Evolutionary conservation across 2,797 vertebrate species (phyloP).

Genomic region (Cercopithecus hamlyni): DNA sequence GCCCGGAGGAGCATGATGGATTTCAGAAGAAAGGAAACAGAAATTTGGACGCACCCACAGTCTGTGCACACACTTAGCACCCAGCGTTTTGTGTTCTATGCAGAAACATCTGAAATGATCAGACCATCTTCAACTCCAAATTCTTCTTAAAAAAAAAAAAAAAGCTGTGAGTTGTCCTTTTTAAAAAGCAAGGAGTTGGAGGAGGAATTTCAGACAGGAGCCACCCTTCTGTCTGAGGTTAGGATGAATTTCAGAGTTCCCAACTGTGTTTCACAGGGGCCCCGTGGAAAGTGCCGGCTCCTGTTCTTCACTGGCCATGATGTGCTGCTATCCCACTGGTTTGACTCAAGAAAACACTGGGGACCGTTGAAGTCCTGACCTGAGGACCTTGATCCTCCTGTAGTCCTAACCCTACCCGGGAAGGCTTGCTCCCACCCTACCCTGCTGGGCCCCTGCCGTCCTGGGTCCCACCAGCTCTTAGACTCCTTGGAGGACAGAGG

Average conservation of each 20-base stretch:
- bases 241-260: not conserved
- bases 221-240: not conserved
- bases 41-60: not conserved
- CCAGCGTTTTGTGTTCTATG: not conserved
- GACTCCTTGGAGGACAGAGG: rapidly evolving
- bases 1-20: not conserved
- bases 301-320: not conserved
- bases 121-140: not conserved
- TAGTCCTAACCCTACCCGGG: not conserved
- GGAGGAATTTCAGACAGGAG: not conserved
- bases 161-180: not conserved
- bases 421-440: not conserved
- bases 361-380: not conserved
- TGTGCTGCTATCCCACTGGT: not conserved
- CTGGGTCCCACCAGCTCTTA: not conserved
- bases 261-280: not conserved
- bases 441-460: not conserved
- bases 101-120: not conserved
- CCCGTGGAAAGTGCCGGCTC: not conserved
- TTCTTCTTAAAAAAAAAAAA: not conserved
- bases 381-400: not conserved
- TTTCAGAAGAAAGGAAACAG: not conserved
- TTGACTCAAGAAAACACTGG: not conserved
- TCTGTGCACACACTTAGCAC: not conserved
- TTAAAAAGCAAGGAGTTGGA: not conserved